Conservation (phyloP, 2,797 vertebrate genomes). For the Mallotus villosus region DNA sequence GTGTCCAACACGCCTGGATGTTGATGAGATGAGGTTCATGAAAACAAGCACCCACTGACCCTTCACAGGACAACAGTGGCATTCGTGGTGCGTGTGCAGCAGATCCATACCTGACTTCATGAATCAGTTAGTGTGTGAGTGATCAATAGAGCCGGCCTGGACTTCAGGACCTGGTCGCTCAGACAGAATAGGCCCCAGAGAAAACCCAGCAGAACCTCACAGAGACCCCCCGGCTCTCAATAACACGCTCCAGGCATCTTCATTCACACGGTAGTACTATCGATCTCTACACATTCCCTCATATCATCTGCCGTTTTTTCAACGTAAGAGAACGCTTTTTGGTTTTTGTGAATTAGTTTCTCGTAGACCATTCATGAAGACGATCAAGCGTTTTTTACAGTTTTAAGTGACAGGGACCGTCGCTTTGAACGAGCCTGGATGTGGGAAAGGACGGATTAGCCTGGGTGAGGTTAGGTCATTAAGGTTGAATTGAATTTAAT, state of each 20-base stretch:
- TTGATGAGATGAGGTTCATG: neutral
- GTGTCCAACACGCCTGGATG: neutral
- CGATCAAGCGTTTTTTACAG: no score
- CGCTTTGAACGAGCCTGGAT: no score
- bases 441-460: neutral
- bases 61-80: no score
- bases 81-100: neutral
- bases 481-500: neutral
- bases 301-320: no score
- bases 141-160: neutral
- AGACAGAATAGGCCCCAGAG: neutral
- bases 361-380: no score
- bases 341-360: no score
- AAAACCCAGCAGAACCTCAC: neutral
- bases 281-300: no score
- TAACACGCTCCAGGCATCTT: no score
- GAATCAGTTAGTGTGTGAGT: neutral
- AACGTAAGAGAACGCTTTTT: no score
- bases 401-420: no score
- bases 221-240: neutral
- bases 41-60: neutral
- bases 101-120: neutral
- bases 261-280: no score
- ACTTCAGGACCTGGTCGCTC: neutral
- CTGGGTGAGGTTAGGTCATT: neutral